Evolutionary conservation across 2,113 vertebrate species (phyloP), one percentile per base, ranked within the genome.

Genomic region (Festucalex cinctus): DNA sequence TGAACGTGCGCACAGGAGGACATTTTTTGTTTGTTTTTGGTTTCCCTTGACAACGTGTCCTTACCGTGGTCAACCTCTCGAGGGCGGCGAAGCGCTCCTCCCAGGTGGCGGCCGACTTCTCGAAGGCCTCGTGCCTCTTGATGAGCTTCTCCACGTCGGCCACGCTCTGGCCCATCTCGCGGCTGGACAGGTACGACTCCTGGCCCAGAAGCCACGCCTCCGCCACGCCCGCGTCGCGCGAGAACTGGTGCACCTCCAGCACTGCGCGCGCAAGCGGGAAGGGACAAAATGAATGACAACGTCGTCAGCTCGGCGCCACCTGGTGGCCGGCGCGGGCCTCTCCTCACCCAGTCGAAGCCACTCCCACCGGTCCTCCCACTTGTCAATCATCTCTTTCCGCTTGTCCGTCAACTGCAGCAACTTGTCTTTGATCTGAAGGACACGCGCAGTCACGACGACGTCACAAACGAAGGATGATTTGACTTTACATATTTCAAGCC

Each of bases 111-210:
- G 97, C 97, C 0, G 97, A 99, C 84, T 99, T 99, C 81, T 99
- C 97, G 68, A 99, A 99, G 0, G 97, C 97, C 89, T 99, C 97
- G 0, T 99, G 97, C 35, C 97, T 89, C 79, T 99, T 99, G 90
- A 99, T 98, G 72, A 99, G 88, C 36, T 98, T 98, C 89, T 99
- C 97, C 82, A 99, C 97, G 81, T 99, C 97, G 1, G 98, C 97
- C 51, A 98, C 97, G 0, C 91, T 98, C 89, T 95, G 95, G 2
- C 97, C 97, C 8, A 98, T 93, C 84, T 97, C 96, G 54, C 94
- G 91, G 74, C 96, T 96, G 80, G 95, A 98, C 17, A 99, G 90
- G 87, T 99, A 98, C 0, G 97, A 96, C 81, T 99, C 97, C 91
- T 98, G 96, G 0, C 96, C 97, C 68, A 97, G 91, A 82, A 98